These are phyloP conservation scores for Leptobrachium ailaonicum DNA, from an alignment of 2,113 vertebrate species.

Conservation along the genomic window DNA sequence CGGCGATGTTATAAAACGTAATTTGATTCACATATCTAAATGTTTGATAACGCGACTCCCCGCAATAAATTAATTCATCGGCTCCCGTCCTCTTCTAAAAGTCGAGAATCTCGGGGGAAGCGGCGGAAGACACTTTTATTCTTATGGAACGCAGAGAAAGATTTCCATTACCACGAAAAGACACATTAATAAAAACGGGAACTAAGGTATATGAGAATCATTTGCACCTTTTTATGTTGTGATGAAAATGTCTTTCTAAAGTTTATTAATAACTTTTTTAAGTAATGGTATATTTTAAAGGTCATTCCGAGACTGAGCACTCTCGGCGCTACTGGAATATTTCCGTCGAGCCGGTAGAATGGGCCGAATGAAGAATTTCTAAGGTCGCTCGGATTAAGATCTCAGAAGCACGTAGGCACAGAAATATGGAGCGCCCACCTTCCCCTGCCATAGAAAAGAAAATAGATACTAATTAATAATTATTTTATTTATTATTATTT, in stretches of 20 bases:
- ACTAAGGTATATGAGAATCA: slow-evolving; percentile 72
- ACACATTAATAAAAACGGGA: slow-evolving; percentile 70
- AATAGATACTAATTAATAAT: too few species aligned
- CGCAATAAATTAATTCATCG: slow-evolving; percentile 75
- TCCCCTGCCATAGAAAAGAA: too few species aligned
- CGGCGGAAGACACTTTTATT: slow-evolving; percentile 78
- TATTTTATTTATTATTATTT: too few species aligned
- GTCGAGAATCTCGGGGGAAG: slow-evolving; percentile 75
- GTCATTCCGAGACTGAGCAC: slow-evolving; percentile 9
- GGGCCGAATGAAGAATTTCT: slow-evolving; percentile 8
- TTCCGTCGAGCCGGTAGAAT: background rate
- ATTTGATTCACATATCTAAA: slow-evolving; percentile 81
- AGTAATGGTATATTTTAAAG: slow-evolving; percentile 28
- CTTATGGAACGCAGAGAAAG: slow-evolving; percentile 80
- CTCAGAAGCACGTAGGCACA: too few species aligned
- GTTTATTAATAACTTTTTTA: slow-evolving; percentile 34
- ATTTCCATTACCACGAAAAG: slow-evolving; percentile 77
- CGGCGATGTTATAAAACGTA: slow-evolving; percentile 79
- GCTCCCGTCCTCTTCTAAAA: slow-evolving; percentile 75
- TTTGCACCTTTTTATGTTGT: slow-evolving; percentile 54
- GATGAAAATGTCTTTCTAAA: slow-evolving; percentile 39
- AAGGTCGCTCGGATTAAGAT: background rate
- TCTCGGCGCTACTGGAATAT: background rate
- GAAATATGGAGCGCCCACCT: too few species aligned
- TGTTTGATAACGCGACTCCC: slow-evolving; percentile 79